A percentile compares a stretch with the other conserved stretches of the same genome.
phyloP scores from a whole-genome alignment of 2,888 invertebrate genomes.

The Lymantria monacha region DNA sequence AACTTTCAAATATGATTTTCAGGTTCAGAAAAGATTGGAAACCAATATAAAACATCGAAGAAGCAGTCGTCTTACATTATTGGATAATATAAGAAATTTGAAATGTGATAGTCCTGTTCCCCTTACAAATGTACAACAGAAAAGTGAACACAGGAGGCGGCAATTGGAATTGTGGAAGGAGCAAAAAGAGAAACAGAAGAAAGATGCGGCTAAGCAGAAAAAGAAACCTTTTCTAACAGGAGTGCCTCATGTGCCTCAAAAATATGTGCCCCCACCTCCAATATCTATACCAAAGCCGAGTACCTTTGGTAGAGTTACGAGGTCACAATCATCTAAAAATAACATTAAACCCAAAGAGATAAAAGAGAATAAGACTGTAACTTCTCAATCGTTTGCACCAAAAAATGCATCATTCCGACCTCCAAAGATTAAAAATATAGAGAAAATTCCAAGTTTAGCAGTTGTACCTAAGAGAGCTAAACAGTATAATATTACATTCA shows the following conservation, averaged over 20 bases:
- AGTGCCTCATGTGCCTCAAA: conserved; percentile 47
- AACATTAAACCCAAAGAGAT: conserved; percentile 18
- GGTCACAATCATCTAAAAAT: conserved; percentile 51
- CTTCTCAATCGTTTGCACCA: conserved; percentile 65
- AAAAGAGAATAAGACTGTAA: conserved; percentile 8
- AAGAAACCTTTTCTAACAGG: conserved; percentile 68
- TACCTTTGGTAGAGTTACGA: conserved; percentile 60
- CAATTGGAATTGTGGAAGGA: conserved; percentile 71
- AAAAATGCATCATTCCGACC: conserved; percentile 76
- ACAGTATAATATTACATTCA: conserved; percentile 39
- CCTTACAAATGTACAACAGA: conserved; percentile 35
- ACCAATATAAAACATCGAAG: conserved; percentile 50
- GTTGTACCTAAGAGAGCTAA: conserved; percentile 30
- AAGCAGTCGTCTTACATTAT: conserved; percentile 50
- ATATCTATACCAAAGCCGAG: conserved; percentile 45
- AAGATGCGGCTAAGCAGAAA: conserved; percentile 50
- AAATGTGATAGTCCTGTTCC: conserved; percentile 44
- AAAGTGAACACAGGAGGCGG: conserved; percentile 53
- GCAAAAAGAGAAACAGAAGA: conserved; percentile 65
- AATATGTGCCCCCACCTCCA: conserved; percentile 58
- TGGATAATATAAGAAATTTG: conserved; percentile 59
- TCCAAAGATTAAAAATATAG: conserved; percentile 50
- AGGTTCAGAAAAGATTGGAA: conserved; percentile 60
- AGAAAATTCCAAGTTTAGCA: conserved; percentile 42
- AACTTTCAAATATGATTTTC: conserved; percentile 26